These are phyloP conservation scores for Xestia rhomboidea DNA, from an alignment of 2,888 invertebrate species.

Conservation along the genomic window DNA sequence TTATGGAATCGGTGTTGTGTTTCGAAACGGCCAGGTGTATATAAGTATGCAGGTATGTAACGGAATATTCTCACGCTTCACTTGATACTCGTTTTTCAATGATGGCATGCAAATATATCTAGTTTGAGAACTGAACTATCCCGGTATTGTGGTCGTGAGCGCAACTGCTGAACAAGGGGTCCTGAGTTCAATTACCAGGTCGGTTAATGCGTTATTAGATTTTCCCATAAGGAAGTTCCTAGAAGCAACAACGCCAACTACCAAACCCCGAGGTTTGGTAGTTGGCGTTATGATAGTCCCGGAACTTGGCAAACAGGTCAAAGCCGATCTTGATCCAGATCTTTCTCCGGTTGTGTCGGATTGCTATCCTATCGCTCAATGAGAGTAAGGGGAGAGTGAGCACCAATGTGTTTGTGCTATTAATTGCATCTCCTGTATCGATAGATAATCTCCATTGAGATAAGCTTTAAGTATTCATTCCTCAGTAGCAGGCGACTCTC, in stretches of 20 bases:
- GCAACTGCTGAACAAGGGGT: background rate
- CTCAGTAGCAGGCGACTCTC: background rate
- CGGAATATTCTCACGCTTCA: slow-evolving; percentile 50
- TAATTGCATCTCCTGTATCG: background rate
- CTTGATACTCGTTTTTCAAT: slow-evolving; percentile 35
- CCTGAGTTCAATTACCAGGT: background rate
- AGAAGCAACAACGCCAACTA: too few relatives aligned
- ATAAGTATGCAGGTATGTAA: slow-evolving; percentile 25
- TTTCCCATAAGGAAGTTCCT: background rate
- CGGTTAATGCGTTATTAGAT: background rate
- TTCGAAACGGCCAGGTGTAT: slow-evolving; percentile 36
- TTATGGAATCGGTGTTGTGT: slow-evolving; percentile 24
- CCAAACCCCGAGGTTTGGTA: background rate
- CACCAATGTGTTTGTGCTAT: background rate
- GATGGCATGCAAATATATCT: slow-evolving; percentile 31
- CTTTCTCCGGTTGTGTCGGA: background rate
- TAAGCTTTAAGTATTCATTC: background rate
- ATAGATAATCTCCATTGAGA: background rate
- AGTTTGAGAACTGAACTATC: slow-evolving; percentile 17
- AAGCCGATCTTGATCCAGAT: background rate
- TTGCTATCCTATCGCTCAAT: background rate
- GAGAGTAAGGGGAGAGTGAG: background rate
- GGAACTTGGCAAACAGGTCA: background rate
- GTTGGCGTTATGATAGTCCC: background rate
- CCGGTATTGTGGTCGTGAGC: background rate